These are phyloP conservation scores for Apodemia mormo DNA, from an alignment of 2,888 invertebrate species.

Conservation along the genomic window DNA sequence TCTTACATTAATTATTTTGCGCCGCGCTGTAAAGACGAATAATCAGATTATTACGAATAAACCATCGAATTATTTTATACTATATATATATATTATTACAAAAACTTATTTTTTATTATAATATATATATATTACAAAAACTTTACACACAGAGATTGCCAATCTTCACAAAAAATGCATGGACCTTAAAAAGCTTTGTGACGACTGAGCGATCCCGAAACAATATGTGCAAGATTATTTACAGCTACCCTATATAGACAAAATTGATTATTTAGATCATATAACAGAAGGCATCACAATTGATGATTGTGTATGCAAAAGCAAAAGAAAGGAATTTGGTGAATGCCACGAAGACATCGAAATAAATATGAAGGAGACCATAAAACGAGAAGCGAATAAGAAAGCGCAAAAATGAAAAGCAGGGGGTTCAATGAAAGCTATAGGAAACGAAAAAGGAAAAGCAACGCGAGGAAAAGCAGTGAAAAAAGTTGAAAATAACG, in stretches of 20 bases:
- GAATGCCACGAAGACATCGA: slow-evolving; percentile 37
- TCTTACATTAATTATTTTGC: neutral
- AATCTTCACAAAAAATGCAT: neutral
- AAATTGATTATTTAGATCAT: neutral
- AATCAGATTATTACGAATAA: neutral
- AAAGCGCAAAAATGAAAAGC: neutral
- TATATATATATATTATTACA: too few relatives aligned
- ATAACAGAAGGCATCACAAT: neutral
- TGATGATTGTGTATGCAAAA: neutral
- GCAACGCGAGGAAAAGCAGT: neutral
- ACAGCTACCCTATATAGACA: neutral
- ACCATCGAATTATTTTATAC: neutral
- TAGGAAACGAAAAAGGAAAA: neutral
- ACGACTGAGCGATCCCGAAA: neutral
- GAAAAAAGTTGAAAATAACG: neutral
- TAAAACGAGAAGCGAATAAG: neutral
- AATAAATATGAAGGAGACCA: neutral
- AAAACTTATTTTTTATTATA: too few relatives aligned
- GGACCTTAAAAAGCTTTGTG: slow-evolving; percentile 5
- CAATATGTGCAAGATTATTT: neutral
- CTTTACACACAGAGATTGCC: neutral
- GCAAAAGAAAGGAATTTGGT: neutral
- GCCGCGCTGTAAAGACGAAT: neutral
- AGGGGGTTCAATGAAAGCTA: neutral
- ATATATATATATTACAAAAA: too few relatives aligned